phyloP scores from a whole-genome alignment of 2,797 vertebrate genomes.

The Pteropus rufus region DNA sequence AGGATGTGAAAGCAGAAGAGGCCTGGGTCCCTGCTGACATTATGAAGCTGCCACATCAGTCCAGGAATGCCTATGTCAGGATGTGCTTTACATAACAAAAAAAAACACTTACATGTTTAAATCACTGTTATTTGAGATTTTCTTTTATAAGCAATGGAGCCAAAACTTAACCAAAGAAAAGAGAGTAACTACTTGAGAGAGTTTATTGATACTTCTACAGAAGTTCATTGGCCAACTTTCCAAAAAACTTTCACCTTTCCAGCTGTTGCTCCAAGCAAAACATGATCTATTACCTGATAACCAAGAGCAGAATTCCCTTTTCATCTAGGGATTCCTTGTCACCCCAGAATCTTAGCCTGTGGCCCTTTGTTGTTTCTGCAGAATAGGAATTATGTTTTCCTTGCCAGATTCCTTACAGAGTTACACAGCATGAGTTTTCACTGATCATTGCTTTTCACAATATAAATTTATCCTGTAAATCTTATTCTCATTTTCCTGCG shows the following conservation, averaged over 20 bases:
- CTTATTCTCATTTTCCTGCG: constrained; percentile 57
- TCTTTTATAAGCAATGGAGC: not conserved
- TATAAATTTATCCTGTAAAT: constrained; percentile 72
- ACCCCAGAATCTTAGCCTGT: constrained; percentile 59
- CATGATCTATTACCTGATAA: not conserved
- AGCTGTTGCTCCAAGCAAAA: constrained; percentile 26
- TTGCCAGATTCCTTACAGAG: constrained; percentile 67
- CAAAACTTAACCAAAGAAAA: constrained; percentile 20
- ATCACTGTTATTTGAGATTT: not conserved
- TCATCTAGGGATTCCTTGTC: constrained; percentile 9
- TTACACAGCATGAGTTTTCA: constrained; percentile 58
- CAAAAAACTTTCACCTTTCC: not conserved
- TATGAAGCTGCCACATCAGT: not conserved
- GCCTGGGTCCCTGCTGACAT: not conserved
- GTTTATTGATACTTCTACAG: not conserved
- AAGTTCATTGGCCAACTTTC: not conserved
- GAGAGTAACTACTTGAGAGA: not conserved
- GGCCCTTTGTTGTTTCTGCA: constrained; percentile 55
- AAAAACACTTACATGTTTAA: not conserved
- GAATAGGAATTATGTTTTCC: constrained; percentile 61
- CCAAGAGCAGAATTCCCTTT: not conserved
- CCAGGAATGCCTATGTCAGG: not conserved
- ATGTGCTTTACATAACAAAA: not conserved
- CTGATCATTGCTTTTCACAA: constrained; percentile 56
- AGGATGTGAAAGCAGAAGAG: not conserved